phyloP scores from a whole-genome alignment of 2,113 vertebrate species.

The Pterocles orientalis region DNA sequence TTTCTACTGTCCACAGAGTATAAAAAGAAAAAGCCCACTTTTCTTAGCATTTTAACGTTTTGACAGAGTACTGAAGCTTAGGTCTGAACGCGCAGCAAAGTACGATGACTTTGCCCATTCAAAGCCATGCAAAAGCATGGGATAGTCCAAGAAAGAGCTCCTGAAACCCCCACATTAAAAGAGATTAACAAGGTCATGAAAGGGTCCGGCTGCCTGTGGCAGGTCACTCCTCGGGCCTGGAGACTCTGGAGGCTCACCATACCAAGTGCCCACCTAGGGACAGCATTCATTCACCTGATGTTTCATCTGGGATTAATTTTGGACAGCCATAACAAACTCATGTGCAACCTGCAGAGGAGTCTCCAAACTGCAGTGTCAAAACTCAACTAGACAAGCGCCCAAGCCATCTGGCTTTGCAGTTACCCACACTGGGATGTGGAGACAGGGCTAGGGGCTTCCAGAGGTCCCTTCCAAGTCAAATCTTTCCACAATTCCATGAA shows the following conservation, averaged over 20 bases:
- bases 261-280: not conserved
- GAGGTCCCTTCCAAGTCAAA: not conserved
- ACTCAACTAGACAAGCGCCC: not conserved
- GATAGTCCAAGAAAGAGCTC: not conserved
- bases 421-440: not conserved
- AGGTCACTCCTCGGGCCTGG: not conserved
- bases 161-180: not conserved
- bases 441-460: not conserved
- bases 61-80: not conserved
- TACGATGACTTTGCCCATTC: not conserved
- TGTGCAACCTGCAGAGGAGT: not conserved
- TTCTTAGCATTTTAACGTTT: not conserved
- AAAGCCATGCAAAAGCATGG: accelerated
- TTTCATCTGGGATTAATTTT: not conserved
- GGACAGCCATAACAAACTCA: not conserved
- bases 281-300: not conserved
- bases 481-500: not conserved
- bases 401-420: not conserved
- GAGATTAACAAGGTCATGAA: not conserved
- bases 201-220: not conserved
- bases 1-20: not conserved
- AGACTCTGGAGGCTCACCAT: not conserved
- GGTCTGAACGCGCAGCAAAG: not conserved
- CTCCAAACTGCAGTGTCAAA: not conserved
- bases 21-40: not conserved